Evolutionary conservation across 2,797 vertebrate species (phyloP), one percentile per base, ranked within the genome.

Genomic region (Chelonia mydas): DNA sequence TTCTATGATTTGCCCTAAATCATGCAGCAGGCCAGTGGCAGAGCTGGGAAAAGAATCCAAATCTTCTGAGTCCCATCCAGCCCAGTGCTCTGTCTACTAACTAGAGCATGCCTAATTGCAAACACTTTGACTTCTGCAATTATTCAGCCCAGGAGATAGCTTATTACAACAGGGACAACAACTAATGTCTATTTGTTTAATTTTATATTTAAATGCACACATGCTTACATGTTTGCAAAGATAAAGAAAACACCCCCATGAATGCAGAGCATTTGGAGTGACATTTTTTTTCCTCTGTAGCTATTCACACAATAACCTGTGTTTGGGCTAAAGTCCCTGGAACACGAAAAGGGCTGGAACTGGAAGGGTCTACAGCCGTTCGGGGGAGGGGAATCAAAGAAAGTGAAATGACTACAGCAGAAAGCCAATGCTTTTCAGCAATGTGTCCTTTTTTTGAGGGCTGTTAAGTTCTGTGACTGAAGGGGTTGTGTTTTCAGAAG

Each of bases 231-330:
- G 15, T 28, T 86, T 19, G 11, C 25, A 51, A 41, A 83, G 68
- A 6, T 13, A 81, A 50, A 51, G 54, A 45, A 25, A 74, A 45
- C 10, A 45, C 72, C 21, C 23, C 23, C 21, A 27, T 0, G 9
- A 47, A 5, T 5, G 54, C 33, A 15, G 31, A 15, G 28, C 3
- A 21, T 12, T 27, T n/a, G 9, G 5, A 19, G 57, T 0, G n/a
- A 50, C 10, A 1, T 76, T 41, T 8, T 51, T 51, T 50, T n/a
- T 53, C 82, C 47, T 9, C 3, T 5, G 87, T 47, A 33, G 1
- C 11, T 5, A 51, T 2, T 21, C 49, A 4, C 1, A 1, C 0
- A 0, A 49, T 7, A n/a, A 1, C 61, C 41, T 53, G 1, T 0
- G n/a, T 3, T 0, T 0, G 53, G 19, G 10, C 4, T 68, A 33